Conservation (phyloP, 2,888 invertebrate species). For the Chorisops tibialis region DNA sequence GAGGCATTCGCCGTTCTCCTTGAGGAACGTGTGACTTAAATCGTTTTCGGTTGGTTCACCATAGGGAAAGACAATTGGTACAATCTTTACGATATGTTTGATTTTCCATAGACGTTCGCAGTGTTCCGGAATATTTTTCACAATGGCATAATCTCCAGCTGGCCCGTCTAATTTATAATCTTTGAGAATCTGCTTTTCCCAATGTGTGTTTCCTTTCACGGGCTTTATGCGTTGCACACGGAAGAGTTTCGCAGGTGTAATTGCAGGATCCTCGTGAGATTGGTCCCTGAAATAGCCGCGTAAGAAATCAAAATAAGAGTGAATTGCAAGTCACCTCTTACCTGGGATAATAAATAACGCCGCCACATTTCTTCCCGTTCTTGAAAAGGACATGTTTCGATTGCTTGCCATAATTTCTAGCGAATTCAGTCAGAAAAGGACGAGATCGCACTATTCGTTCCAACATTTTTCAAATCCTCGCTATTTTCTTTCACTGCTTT, state of each 20-base stretch:
- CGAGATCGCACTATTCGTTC: neutral
- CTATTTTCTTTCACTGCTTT: too few species aligned
- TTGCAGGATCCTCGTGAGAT: conserved; percentile 70
- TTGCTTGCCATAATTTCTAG: conserved; percentile 47
- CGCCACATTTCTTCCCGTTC: conserved; percentile 49
- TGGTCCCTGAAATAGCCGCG: conserved; percentile 57
- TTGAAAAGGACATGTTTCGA: conserved; percentile 50
- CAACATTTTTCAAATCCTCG: too few species aligned
- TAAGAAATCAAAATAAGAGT: neutral
- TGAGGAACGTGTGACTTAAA: conserved; percentile 66
- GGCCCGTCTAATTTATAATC: conserved; percentile 63
- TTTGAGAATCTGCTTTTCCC: conserved; percentile 67
- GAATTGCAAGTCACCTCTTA: conserved; percentile 40
- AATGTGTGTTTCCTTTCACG: conserved; percentile 66
- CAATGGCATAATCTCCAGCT: conserved; percentile 62
- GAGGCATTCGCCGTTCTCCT: conserved; percentile 71
- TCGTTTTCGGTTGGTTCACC: conserved; percentile 71
- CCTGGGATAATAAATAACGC: conserved; percentile 64
- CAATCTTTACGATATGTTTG: conserved; percentile 79
- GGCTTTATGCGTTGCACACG: conserved; percentile 71
- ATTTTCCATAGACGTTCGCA: conserved; percentile 74
- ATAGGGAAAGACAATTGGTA: conserved; percentile 77
- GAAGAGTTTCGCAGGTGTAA: conserved; percentile 74
- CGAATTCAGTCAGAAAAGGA: neutral
- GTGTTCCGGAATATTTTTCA: conserved; percentile 81